Base-by-base conservation (phyloP, 2,797 vertebrate genomes). In the Tapera naevia region DNA sequence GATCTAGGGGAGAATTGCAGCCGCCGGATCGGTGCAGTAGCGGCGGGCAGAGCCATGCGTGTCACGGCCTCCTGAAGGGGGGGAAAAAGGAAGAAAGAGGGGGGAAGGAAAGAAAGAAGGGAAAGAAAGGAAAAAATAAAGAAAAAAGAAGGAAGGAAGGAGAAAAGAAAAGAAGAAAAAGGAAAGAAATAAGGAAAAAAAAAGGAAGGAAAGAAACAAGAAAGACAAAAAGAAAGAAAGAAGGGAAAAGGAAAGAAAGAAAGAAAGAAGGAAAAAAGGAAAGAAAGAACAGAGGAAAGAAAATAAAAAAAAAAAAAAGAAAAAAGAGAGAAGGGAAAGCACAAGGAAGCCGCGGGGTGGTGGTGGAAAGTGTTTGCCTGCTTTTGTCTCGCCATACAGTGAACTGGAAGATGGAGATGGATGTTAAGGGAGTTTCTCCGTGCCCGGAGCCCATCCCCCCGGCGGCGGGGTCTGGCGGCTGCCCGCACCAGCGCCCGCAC, bases 321-420 rank as follows among this genome's bases (percentile, higher is more conserved):
- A 86, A 66, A 79, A 71, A 64, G 21, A 25, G 74, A 78, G 80
- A 69, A 74, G 69, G 94, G 94, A 95, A 81, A 95, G 93, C 97
- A 33, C 43, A 81, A 74, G 80, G 58, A 48, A 89, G 87, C 64
- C 92, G 79, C 71, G 78, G 91, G n/a, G n/a, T n/a, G 95, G 93
- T 57, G 71, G 91, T 79, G 95, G 91, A 90, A 96, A 96, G 93
- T 95, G 83, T 94, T 89, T 57, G 91, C 78, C 93, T 91, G 95
- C 94, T 95, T 97, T 97, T 97, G 96, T 97, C 96, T 97, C 95
- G 96, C 97, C 86, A 89, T 97, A 97, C 97, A 97, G 97, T 95
- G 97, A 97, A 96, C 97, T 97, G 98, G 98, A 98, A 98, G 98
- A 98, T 98, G 98, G 98, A 98, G 97, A 97, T 98, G 98, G 98